Base-by-base conservation (phyloP, 2,797 vertebrate genomes). In the Trematomus bernacchii region DNA sequence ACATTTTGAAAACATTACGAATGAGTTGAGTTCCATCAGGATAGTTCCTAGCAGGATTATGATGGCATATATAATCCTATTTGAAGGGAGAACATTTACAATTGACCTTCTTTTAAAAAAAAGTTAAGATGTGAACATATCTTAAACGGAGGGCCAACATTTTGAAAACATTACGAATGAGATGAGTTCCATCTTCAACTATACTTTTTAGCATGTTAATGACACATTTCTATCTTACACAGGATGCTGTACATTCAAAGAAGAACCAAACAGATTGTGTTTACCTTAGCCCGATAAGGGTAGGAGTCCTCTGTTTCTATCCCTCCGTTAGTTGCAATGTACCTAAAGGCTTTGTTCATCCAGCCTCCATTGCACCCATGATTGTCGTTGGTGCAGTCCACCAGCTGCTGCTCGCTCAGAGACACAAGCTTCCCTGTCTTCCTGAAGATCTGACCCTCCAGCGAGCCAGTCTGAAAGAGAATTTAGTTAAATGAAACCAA, bases 401-500 rank as follows among this genome's bases (percentile, higher is more conserved):
- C 95, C 72, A 96, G 84, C 92, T 96, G 95, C 91, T 96, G 95
- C 82, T 95, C 95, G 6, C 95, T 96, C 83, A 96, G 87, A 60
- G 95, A 95, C 85, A 96, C 92, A 86, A 96, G 86, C 66, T 89
- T 94, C 6, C 93, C 89, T 0, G 92, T 95, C 82, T 95, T 95
- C 64, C 67, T 93, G 82, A 93, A 95, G 71, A 60, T 87, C 89
- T 96, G 95, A 11, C 95, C 95, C 83, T 96, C 95, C 82, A 96
- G 86, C 0, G 95, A 81, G 0, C 95, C 95, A 0, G 95, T 95
- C 95, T 96, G 77, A 16, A 57, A 50, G 3, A 46, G 15, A 52
- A 6, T 69, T 3, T 3, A 7, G 6, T 37, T 2, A 0, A 51
- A 53, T 37, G 63, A 69, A 18, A 63, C n/a, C 23, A n/a, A 4